phyloP scores from a whole-genome alignment of 2,113 vertebrate species.

The Polypterus bichir region DNA sequence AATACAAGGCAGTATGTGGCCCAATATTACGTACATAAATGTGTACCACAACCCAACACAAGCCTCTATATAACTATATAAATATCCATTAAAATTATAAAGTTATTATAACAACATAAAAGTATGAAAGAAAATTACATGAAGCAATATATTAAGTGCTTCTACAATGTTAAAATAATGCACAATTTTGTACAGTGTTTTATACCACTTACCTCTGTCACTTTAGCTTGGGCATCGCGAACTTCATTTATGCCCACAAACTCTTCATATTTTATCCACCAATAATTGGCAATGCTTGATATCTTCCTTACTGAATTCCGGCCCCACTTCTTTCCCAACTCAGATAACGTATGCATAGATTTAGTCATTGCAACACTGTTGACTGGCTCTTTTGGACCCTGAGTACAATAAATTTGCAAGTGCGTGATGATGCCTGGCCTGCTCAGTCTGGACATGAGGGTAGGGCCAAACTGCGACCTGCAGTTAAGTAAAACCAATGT shows the following conservation, averaged over 20 bases:
- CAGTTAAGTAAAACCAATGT: conserved; percentile 35
- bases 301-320: conserved; percentile 43
- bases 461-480: conserved; percentile 31
- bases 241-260: conserved; percentile 89
- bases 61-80: too few relatives aligned
- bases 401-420: conserved; percentile 49
- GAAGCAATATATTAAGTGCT: too few relatives aligned
- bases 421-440: conserved; percentile 21
- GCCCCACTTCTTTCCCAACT: conserved; percentile 49
- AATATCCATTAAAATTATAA: too few relatives aligned
- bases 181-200: too few relatives aligned
- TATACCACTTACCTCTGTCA: conserved; percentile 66
- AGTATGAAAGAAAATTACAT: too few relatives aligned
- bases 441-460: conserved; percentile 24
- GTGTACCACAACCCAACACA: too few relatives aligned
- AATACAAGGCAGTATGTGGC: too few relatives aligned
- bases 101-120: too few relatives aligned
- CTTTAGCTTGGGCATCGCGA: conserved; percentile 73
- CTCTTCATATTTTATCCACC: conserved; percentile 87
- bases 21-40: too few relatives aligned
- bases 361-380: conserved; percentile 33
- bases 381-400: conserved; percentile 27
- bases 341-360: conserved; percentile 38
- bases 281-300: conserved; percentile 47
- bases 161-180: too few relatives aligned